Evolutionary conservation across 2,797 vertebrate species (phyloP), one percentile per base, ranked within the genome.

Genomic region (Microchirus variegatus): DNA sequence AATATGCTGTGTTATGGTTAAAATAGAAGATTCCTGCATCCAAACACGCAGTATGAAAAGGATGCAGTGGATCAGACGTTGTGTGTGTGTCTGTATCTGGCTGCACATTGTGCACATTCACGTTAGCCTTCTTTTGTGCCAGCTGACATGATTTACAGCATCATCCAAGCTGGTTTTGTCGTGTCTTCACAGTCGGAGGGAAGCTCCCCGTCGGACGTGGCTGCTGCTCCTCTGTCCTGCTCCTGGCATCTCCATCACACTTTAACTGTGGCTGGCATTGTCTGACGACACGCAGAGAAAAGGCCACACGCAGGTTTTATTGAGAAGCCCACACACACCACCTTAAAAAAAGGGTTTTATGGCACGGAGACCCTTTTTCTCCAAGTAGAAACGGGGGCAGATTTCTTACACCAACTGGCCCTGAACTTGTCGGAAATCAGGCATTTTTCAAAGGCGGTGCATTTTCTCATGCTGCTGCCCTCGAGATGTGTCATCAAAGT

Each of bases 301-400:
- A 67, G 69, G 82, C 82, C 84, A 89, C 84, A 87, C 85, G 84
- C 82, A 57, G 77, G 74, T 81, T 86, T 89, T 85, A 80, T 77
- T 55, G 64, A 55, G 55, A 56, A 52, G 35, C 70, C 72, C 70
- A 73, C 75, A 81, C 76, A 84, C 75, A 56, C 71, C 10, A 69
- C 48, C 60, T 52, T 52, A 11, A 1, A 52, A 36, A 53, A 80
- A 71, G 64, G 10, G 50, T 67, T 86, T 85, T 77, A 80, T 10
- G 44, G 49, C 46, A 49, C 48, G 64, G 70, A 47, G 46, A 51
- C 17, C 2, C 66, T 73, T 57, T 67, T 73, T 41, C 14, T 52
- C 63, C 73, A 42, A 17, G 59, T 47, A 49, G 53, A 72, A 72
- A 70, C 14, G 0, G 10, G 64, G 67, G 61, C 45, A 52, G 10